Percentiles rank a stretch among this genome's conserved stretches.
phyloP scores from a whole-genome alignment of 2,888 invertebrate species.

The Gortyna flavago region DNA sequence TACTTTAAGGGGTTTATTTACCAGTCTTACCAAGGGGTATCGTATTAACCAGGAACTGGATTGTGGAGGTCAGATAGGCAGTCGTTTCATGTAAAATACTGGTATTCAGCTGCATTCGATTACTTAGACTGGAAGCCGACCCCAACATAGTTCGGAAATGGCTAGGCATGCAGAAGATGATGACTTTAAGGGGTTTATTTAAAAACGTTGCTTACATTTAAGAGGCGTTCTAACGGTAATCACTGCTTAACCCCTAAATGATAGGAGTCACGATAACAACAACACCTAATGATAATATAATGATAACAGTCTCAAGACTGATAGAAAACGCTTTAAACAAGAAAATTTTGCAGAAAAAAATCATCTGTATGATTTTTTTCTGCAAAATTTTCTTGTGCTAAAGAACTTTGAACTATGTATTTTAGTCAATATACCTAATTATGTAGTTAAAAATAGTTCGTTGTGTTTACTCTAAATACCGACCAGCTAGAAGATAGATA shows the following conservation, averaged over 20 bases:
- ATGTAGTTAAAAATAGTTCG: conserved; percentile 9
- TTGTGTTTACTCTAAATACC: conserved; percentile 5
- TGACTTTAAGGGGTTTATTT: background rate
- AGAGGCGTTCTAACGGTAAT: background rate
- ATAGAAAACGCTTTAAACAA: background rate
- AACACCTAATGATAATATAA: background rate
- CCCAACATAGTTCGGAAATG: background rate
- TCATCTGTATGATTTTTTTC: too few relatives aligned
- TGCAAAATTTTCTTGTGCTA: too few relatives aligned
- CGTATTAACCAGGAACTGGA: too few relatives aligned
- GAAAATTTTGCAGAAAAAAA: background rate
- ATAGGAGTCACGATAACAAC: background rate
- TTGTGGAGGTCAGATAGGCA: too few relatives aligned
- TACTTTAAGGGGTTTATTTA: background rate
- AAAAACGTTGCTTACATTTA: background rate
- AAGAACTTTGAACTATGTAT: conserved; percentile 1
- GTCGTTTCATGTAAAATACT: too few relatives aligned
- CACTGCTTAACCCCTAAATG: background rate
- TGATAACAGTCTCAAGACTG: background rate
- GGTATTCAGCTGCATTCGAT: too few relatives aligned
- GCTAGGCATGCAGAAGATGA: background rate
- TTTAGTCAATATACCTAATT: background rate
- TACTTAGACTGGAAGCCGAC: background rate
- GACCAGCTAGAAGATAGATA: conserved; percentile 19
- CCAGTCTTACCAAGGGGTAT: too few relatives aligned